Evolutionary conservation across 92 coral and sea anemone species (phyloP), one percentile per base, ranked within the genome.

Genomic region (Paramuricea clavata): DNA sequence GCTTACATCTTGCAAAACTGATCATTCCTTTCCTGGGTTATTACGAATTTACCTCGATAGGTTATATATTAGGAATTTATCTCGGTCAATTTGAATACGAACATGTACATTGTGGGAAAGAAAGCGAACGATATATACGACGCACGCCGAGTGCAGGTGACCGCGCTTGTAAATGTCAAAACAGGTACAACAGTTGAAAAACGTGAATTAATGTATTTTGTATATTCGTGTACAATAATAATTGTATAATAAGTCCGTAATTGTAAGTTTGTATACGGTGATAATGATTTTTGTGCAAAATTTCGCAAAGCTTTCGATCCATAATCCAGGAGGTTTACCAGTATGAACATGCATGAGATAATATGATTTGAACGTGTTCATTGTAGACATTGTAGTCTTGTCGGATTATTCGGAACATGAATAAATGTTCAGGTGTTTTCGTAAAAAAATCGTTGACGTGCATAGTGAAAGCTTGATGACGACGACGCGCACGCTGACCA

Each of bases 1-100:
- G 49, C 67, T 52, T 52, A 76, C 82, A 50, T 27, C n/a, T 31
- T 49, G 11, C 26, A 30, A 30, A 11, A 30, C 30, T 21, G 39
- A 54, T 28, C 82, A 76, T 76, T 76, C 82, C 82, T 49, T 76
- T 30, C 39, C 22, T 26, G 41, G 12, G 72, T 54, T 54, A 54
- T 19, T 54, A 54, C 11, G 6, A 21, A 19, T 54, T 54, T 54
- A 2, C 62, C 62, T 21, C 10, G 44, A 39, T 10, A 39, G 5
- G 10, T n/a, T n/a, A n/a, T n/a, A n/a, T n/a, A n/a, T n/a, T n/a
- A n/a, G n/a, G n/a, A n/a, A n/a, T n/a, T n/a, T n/a, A n/a, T n/a
- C n/a, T n/a, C 13, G 19, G 54, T 47, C 6, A 10, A 54, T 54
- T 54, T 54, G 5, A 47, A 47, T 47, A 47, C 10, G 16, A 47